Evolutionary conservation across 2,888 invertebrate genomes (phyloP).

Genomic region (Ennomos fuscantarius): DNA sequence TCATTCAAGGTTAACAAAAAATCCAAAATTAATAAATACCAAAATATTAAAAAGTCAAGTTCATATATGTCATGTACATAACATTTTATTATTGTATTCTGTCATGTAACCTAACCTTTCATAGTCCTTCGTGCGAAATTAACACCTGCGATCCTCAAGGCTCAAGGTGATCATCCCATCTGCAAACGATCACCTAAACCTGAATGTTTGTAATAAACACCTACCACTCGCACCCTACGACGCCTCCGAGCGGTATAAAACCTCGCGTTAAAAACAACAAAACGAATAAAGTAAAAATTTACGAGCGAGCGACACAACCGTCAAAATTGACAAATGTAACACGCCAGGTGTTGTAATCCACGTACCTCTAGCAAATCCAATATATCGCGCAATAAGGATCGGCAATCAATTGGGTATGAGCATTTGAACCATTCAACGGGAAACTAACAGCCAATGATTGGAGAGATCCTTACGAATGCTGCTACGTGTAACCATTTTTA

Average conservation of each 20-base stretch:
- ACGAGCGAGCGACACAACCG: conserved; percentile 59
- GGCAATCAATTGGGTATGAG: conserved; percentile 33
- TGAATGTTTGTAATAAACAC: conserved; percentile 49
- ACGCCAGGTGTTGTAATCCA: conserved; percentile 56
- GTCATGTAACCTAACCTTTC: too few relatives aligned
- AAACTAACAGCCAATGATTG: conserved; percentile 46
- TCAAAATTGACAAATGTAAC: conserved; percentile 60
- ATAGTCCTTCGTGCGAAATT: not conserved
- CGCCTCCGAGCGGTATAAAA: conserved; percentile 25
- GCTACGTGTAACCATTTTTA: not conserved
- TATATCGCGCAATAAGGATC: conserved; percentile 31
- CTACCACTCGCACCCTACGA: conserved; percentile 21
- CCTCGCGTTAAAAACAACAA: conserved; percentile 54
- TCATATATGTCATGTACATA: too few relatives aligned
- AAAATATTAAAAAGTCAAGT: too few relatives aligned
- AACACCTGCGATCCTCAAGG: conserved; percentile 49
- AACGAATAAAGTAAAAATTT: conserved; percentile 68
- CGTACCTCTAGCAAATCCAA: conserved; percentile 36
- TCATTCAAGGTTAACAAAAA: too few relatives aligned
- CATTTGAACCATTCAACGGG: conserved; percentile 25
- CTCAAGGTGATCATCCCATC: conserved; percentile 36
- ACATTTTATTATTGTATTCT: too few relatives aligned
- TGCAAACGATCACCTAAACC: conserved; percentile 46
- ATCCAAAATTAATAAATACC: too few relatives aligned
- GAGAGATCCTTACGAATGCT: conserved; percentile 41